Base-by-base conservation (phyloP, 2,113 vertebrate genomes). In the Panthera leo region DNA sequence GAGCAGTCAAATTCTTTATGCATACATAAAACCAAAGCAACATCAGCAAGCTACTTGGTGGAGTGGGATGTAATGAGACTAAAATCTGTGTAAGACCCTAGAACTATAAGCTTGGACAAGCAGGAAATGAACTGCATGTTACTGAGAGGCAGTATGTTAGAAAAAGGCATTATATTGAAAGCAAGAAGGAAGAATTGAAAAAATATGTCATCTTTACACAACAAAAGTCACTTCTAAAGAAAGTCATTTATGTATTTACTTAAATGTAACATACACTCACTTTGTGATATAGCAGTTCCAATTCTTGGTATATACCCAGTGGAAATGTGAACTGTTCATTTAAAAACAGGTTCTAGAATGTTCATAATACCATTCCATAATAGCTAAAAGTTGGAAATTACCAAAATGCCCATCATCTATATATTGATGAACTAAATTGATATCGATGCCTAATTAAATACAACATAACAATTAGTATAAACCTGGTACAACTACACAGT, bases 1-100 rank as follows among this genome's bases (percentile, higher is more conserved):
- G 27, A 95, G 9, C 68, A n/a, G 36, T 61, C 10, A 93, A 36
- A 80, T 70, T 61, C 19, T 85, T 85, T 51, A 84, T 11, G 9
- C 58, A 76, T 65, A 39, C 25, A 42, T 48, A 83, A 88, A 83
- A 25, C 27, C 75, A 89, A 84, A 88, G 23, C 5, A 6, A 63
- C 39, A 48, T 53, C 36, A 95, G 61, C 18, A 85, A 91, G 70
- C 79, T 76, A n/a, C 36, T 68, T 93, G 71, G 21, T n/a, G 15
- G n/a, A 45, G 3, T 51, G 31, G 63, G 51, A 45, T 61, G 27
- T 53, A 86, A 31, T 48, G 63, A 83, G 55, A 84, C 15, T 42
- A 89, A 90, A 97, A 94, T 25, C 29, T 85, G 92, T 68, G 85
- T 93, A 18, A 79, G 80, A 80, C 27, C 42, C 31, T 86, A 89